Percentiles rank a stretch among this genome's conserved stretches.
Conservation (phyloP, 2,888 invertebrate species). For the Siphlonurus alternatus region DNA sequence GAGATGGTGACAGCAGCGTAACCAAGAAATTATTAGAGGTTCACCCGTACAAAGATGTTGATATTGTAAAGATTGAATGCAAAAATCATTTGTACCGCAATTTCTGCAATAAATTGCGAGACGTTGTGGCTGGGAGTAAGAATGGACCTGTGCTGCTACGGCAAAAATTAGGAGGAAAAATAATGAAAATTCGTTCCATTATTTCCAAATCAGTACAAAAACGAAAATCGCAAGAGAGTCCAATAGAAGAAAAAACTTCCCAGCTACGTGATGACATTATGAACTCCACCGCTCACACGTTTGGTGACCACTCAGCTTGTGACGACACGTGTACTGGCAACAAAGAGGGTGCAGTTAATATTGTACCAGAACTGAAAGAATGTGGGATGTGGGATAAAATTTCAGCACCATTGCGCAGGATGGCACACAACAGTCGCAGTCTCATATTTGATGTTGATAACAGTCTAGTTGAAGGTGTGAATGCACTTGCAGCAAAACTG, state of each 20-base stretch:
- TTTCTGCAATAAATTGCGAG: background rate
- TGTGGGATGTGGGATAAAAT: background rate
- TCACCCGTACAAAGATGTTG: background rate
- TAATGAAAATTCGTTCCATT: background rate
- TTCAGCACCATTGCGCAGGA: background rate
- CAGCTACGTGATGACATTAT: background rate
- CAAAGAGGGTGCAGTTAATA: background rate
- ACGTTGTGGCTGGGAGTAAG: background rate
- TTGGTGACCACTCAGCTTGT: background rate
- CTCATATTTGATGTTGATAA: background rate
- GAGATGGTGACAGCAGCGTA: background rate
- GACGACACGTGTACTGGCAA: background rate
- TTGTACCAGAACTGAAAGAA: background rate
- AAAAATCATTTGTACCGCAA: background rate
- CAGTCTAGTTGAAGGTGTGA: background rate
- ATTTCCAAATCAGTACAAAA: background rate
- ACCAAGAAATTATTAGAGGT: background rate
- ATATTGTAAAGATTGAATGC: background rate
- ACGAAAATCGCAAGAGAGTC: background rate
- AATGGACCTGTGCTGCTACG: background rate
- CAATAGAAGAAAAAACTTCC: background rate
- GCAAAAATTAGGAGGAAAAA: background rate
- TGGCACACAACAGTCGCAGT: background rate
- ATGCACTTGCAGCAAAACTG: background rate
- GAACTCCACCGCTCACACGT: background rate